Percentiles rank a stretch among this genome's conserved stretches.
Conservation (phyloP, 2,113 vertebrate species). For the Ascaphus truei region DNA sequence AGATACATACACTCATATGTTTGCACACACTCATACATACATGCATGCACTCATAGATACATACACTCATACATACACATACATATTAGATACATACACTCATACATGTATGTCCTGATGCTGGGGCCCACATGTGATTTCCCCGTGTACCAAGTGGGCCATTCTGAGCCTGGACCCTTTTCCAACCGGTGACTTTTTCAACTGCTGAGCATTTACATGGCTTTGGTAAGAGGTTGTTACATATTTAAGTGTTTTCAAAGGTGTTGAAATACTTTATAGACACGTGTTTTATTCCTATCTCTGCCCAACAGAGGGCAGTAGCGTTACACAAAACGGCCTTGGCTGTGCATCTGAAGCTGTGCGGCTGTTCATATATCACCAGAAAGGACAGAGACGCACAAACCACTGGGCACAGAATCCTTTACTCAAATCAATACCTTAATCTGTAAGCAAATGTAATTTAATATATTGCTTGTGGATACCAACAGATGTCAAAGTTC, state of each 20-base stretch:
- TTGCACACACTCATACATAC: too few species aligned
- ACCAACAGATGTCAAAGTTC: conserved; percentile 33
- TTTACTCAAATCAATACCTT: conserved; percentile 33
- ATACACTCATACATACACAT: too few species aligned
- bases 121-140: neutral
- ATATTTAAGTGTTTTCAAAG: too few species aligned
- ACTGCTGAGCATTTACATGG: neutral
- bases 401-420: conserved; percentile 24
- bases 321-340: neutral
- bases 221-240: neutral
- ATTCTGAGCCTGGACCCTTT: neutral
- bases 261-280: too few species aligned
- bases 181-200: neutral
- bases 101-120: too few species aligned
- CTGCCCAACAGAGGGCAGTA: conserved; percentile 27
- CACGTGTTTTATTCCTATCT: too few species aligned
- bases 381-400: neutral
- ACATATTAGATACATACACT: too few species aligned
- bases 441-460: conserved; percentile 38
- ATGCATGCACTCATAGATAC: too few species aligned
- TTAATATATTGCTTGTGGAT: conserved; percentile 38
- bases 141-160: neutral
- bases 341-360: neutral
- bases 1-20: too few species aligned
- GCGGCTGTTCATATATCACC: neutral